Conservation (phyloP, 2,797 vertebrate species). For the Melanotaenia pygmaea region DNA sequence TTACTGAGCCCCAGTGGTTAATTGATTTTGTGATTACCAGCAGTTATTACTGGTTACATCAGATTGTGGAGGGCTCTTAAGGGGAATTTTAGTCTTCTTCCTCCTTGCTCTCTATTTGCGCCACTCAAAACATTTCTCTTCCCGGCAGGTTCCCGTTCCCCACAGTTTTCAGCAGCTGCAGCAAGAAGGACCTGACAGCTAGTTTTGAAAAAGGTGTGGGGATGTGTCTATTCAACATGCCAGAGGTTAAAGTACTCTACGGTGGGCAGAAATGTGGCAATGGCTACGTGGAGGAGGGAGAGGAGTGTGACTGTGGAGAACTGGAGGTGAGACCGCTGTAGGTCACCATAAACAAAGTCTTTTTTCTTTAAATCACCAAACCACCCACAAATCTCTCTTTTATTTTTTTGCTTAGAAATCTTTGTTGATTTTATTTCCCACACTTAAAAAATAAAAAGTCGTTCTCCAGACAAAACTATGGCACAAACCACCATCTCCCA, state of each 20-base stretch:
- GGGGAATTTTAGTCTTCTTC: slow-evolving; percentile 11
- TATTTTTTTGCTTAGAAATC: slow-evolving; percentile 32
- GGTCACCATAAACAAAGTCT: slow-evolving; percentile 9
- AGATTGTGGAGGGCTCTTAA: slow-evolving; percentile 44
- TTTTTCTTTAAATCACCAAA: slow-evolving; percentile 13
- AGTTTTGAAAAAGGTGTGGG: slow-evolving; percentile 97
- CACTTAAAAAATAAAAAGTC: slow-evolving; percentile 40
- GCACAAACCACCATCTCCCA: slow-evolving; percentile 27
- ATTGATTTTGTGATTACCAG: slow-evolving; percentile 75
- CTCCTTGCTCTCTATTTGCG: slow-evolving; percentile 10
- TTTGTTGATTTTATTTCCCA: slow-evolving; percentile 42
- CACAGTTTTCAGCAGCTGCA: slow-evolving; percentile 96
- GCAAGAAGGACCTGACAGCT: slow-evolving; percentile 91
- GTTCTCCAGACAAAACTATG: slow-evolving; percentile 20
- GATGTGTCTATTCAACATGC: slow-evolving; percentile 97
- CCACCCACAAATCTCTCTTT: slow-evolving; percentile 7
- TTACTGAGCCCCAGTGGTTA: slow-evolving; percentile 51
- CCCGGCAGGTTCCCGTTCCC: slow-evolving; percentile 91
- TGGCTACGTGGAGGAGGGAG: slow-evolving; percentile 94
- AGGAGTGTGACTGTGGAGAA: slow-evolving; percentile 97
- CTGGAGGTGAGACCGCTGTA: slow-evolving; percentile 87
- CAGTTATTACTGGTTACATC: slow-evolving; percentile 75
- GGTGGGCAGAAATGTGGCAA: slow-evolving; percentile 97
- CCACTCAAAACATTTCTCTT: slow-evolving; percentile 18
- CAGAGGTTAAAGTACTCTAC: slow-evolving; percentile 92